Evolutionary conservation across 2,888 invertebrate species (phyloP).

Genomic region (Cryptocephalus primarius): DNA sequence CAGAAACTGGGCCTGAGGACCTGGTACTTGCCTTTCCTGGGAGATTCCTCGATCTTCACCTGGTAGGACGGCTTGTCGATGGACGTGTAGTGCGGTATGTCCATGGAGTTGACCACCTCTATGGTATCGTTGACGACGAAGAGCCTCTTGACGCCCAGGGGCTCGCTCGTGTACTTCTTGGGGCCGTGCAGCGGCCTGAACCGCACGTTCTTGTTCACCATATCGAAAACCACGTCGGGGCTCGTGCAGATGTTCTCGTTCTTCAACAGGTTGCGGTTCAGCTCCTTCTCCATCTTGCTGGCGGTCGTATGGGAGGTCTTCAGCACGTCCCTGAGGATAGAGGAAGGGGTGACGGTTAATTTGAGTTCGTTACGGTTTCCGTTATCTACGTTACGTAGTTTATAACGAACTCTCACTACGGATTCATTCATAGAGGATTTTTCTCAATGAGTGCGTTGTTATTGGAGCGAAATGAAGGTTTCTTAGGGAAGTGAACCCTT

Average conservation of each 20-base stretch:
- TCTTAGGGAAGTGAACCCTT: too few relatives aligned
- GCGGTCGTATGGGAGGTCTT: slow-evolving; percentile 11
- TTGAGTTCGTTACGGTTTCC: background rate
- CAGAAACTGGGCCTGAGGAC: too few relatives aligned
- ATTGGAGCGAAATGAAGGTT: too few relatives aligned
- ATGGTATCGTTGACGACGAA: slow-evolving; percentile 66
- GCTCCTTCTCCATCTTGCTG: slow-evolving; percentile 18
- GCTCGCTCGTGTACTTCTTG: slow-evolving; percentile 36
- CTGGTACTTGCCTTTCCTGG: slow-evolving; percentile 19
- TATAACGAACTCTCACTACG: too few relatives aligned
- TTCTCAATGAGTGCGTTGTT: too few relatives aligned
- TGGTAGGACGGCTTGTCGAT: slow-evolving; percentile 22
- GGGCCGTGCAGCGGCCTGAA: slow-evolving; percentile 40
- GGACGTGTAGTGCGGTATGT: slow-evolving; percentile 18
- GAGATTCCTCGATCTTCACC: slow-evolving; percentile 17
- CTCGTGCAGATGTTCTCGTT: slow-evolving; percentile 44
- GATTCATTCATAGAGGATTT: too few relatives aligned
- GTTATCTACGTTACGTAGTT: too few relatives aligned
- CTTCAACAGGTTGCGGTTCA: slow-evolving; percentile 18
- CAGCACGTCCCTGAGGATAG: slow-evolving; percentile 11
- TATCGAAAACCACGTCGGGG: slow-evolving; percentile 60
- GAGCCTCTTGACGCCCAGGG: slow-evolving; percentile 51
- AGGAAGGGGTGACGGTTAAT: background rate
- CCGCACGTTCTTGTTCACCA: slow-evolving; percentile 50
- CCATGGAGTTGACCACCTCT: slow-evolving; percentile 44